Conservation (phyloP, 2,888 invertebrate species). For the Alviniconcha strummeri region DNA sequence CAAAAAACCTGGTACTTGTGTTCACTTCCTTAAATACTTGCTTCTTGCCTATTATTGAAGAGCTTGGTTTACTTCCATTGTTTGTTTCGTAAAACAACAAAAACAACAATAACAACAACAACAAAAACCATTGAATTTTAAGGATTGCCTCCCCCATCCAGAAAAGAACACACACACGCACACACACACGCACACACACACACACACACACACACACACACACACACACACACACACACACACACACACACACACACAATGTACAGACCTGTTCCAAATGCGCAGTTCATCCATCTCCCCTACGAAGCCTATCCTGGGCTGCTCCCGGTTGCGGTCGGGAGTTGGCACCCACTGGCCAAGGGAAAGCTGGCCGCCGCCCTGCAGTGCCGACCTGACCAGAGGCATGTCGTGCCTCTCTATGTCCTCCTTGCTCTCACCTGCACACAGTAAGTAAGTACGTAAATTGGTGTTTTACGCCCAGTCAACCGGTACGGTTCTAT, state of each 20-base stretch:
- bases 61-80: no score
- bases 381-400: slow-evolving; percentile 13
- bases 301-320: slow-evolving; percentile 42
- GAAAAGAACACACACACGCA: background rate
- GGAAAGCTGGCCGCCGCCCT: slow-evolving; percentile 41
- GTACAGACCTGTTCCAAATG: slow-evolving; percentile 46
- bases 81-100: no score
- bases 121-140: no score
- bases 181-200: background rate
- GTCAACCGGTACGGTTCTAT: no score
- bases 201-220: background rate
- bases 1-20: no score
- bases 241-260: background rate
- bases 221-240: background rate
- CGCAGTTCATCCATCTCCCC: slow-evolving; percentile 51
- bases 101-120: no score
- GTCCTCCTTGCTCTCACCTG: slow-evolving; percentile 6
- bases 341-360: slow-evolving; percentile 48
- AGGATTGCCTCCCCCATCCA: no score
- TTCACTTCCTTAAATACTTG: no score
- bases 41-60: no score
- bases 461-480: no score
- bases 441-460: background rate
- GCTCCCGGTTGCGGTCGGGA: slow-evolving; percentile 22
- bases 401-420: background rate